A percentile compares a stretch with the other conserved stretches of the same genome.
Evolutionary conservation across 2,797 vertebrate species (phyloP).

Genomic region (Leptoclinus maculatus): DNA sequence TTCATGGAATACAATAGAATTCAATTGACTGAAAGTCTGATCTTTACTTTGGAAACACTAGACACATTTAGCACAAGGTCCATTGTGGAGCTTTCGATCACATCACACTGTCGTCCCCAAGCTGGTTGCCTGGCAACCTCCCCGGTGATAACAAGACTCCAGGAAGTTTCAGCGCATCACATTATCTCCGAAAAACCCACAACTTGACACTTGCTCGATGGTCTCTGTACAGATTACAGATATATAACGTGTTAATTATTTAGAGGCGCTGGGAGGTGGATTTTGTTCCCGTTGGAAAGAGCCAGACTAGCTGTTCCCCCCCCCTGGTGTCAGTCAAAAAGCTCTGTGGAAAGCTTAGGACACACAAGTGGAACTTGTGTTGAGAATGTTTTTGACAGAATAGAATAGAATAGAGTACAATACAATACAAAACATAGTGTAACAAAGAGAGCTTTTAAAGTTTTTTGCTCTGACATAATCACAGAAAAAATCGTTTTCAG

Average conservation of each 20-base stretch:
- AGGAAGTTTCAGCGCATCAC: not conserved
- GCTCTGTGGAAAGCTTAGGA: not conserved
- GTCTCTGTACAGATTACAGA: not conserved
- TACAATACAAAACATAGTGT: not conserved
- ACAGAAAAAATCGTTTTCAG: not conserved
- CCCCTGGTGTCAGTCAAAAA: not conserved
- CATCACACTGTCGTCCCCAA: not conserved
- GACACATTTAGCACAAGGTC: not conserved
- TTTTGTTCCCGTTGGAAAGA: no score
- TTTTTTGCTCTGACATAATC: not conserved
- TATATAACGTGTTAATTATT: not conserved
- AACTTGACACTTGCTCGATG: not conserved
- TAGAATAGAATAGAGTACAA: not conserved
- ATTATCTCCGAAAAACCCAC: not conserved
- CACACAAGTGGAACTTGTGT: not conserved
- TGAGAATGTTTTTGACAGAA: not conserved
- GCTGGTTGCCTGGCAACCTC: constrained; percentile 16
- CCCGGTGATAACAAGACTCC: no score
- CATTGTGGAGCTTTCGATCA: not conserved
- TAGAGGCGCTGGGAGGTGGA: no score
- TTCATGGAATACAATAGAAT: not conserved
- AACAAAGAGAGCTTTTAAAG: constrained; percentile 6
- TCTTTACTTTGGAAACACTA: not conserved
- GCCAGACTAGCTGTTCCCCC: no score
- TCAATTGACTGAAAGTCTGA: constrained; percentile 1